A percentile compares a stretch with the other conserved stretches of the same genome.
These are phyloP conservation scores for Anthopleura xanthogrammica DNA, from an alignment of 92 coral and sea anemone species.

Conservation along the genomic window DNA sequence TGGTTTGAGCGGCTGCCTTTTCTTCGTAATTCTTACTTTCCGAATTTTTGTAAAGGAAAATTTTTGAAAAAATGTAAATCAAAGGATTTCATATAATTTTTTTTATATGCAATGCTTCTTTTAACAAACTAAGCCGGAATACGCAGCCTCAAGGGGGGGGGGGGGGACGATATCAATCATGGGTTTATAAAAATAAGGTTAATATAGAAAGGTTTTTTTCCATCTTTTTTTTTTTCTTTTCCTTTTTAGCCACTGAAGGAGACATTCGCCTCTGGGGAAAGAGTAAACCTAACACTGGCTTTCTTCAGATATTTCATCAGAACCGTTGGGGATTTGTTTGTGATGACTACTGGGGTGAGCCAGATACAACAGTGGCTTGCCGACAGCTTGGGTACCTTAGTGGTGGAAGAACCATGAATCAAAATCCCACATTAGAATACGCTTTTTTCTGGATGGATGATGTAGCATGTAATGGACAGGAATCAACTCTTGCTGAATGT, in stretches of 20 bases:
- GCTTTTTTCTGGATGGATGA: constrained; percentile 2
- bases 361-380: constrained; percentile 15
- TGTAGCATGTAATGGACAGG: constrained; percentile 5
- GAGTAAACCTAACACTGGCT: background rate
- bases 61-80: too few species aligned
- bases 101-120: too few species aligned
- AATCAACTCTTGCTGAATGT: constrained; percentile 7
- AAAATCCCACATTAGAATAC: background rate
- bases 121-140: too few species aligned
- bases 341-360: background rate
- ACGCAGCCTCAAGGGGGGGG: too few species aligned
- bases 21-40: too few species aligned
- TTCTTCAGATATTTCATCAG: constrained; percentile 13
- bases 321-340: constrained; percentile 28
- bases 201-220: too few species aligned
- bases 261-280: background rate
- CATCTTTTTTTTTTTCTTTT: too few species aligned
- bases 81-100: too few species aligned
- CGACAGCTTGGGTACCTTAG: constrained; percentile 16
- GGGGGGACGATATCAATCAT: too few species aligned
- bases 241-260: background rate
- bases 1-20: too few species aligned
- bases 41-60: too few species aligned
- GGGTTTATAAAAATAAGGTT: too few species aligned
- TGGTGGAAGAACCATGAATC: background rate